A percentile compares a stretch with the other conserved stretches of the same genome.
These are phyloP conservation scores for Colistium nudipinnis DNA, from an alignment of 2,113 vertebrate species.

Conservation along the genomic window DNA sequence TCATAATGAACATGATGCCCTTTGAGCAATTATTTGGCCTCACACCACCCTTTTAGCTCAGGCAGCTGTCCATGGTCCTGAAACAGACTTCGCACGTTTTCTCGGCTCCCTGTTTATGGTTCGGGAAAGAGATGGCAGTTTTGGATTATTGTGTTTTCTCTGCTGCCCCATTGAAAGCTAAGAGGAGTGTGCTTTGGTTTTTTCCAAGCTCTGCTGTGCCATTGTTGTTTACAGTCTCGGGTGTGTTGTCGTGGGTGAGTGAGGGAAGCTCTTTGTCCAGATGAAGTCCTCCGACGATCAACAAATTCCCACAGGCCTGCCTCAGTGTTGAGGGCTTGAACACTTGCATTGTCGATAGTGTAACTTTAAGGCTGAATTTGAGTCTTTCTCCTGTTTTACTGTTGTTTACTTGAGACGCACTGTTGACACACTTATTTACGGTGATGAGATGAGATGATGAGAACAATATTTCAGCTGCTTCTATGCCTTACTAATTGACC, in stretches of 20 bases:
- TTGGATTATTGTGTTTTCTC: not conserved
- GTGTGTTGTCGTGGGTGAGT: not conserved
- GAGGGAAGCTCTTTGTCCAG: constrained; percentile 8
- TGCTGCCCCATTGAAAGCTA: not conserved
- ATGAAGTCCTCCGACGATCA: constrained; percentile 16
- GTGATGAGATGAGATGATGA: constrained; percentile 1
- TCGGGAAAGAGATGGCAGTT: constrained; percentile 29
- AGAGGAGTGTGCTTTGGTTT: not conserved
- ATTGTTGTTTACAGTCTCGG: not conserved
- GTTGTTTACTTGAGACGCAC: not conserved
- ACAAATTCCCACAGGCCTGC: constrained; percentile 15
- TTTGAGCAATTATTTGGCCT: not conserved
- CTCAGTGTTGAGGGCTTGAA: constrained; percentile 6
- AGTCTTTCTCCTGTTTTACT: constrained; percentile 7
- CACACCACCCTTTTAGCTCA: not conserved
- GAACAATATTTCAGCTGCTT: not conserved
- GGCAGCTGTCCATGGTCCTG: constrained; percentile 64
- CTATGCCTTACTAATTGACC: not conserved
- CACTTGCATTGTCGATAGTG: too few relatives aligned
- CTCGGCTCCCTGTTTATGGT: constrained; percentile 4
- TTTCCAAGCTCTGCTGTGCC: constrained; percentile 4
- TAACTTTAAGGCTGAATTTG: too few relatives aligned
- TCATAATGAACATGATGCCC: not conserved
- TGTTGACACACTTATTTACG: constrained; percentile 10
- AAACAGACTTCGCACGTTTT: constrained; percentile 8